Conservation (phyloP, 2,888 invertebrate species). For the Parnassius apollo region DNA sequence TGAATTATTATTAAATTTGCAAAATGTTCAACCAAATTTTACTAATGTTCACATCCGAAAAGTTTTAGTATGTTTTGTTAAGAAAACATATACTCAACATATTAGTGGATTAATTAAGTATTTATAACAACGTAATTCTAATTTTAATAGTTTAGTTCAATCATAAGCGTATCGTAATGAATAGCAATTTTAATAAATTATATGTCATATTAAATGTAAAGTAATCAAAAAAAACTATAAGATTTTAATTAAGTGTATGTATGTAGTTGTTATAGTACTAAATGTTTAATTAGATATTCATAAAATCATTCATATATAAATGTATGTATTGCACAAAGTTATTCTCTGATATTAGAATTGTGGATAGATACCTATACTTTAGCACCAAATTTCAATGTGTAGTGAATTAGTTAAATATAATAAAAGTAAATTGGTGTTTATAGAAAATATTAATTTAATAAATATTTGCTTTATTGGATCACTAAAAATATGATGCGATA, state of each 20-base stretch:
- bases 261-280: slow-evolving; percentile 1
- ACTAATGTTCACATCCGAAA: slow-evolving; percentile 29
- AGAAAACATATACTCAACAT: slow-evolving; percentile 26
- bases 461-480: slow-evolving; percentile 9
- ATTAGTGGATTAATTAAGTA: slow-evolving; percentile 24
- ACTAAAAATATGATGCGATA: slow-evolving; percentile 22
- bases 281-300: slow-evolving; percentile 4
- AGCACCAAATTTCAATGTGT: slow-evolving; percentile 37
- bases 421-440: slow-evolving; percentile 8
- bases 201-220: slow-evolving; percentile 2
- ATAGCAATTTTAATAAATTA: slow-evolving; percentile 12
- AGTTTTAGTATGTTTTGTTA: slow-evolving; percentile 22
- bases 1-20: not conserved
- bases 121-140: slow-evolving; percentile 24
- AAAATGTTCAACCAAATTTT: not conserved
- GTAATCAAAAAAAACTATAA: slow-evolving; percentile 3
- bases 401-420: slow-evolving; percentile 20
- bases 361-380: slow-evolving; percentile 12
- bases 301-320: slow-evolving; percentile 9
- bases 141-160: slow-evolving; percentile 17
- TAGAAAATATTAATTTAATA: slow-evolving; percentile 7
- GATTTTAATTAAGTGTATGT: slow-evolving; percentile 18
- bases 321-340: slow-evolving; percentile 14
- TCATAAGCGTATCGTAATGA: slow-evolving; percentile 1
- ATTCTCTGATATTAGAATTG: slow-evolving; percentile 21